Conservation (phyloP, 1,140 invertebrate species). For the Ceratosolen fusciceps region DNA sequence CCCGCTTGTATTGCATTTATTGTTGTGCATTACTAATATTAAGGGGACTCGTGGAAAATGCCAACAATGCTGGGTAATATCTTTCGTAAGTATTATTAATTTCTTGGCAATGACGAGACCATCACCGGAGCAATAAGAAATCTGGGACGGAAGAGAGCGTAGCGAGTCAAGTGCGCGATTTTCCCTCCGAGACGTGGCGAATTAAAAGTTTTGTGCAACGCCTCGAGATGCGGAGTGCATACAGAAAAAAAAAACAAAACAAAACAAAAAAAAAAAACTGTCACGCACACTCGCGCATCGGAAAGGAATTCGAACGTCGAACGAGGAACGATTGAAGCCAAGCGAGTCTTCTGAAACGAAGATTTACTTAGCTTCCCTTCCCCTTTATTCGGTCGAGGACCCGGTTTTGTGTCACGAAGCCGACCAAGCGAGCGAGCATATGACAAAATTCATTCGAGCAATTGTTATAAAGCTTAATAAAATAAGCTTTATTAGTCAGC, state of each 20-base stretch:
- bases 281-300: not conserved
- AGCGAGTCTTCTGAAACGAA: not conserved
- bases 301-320: not conserved
- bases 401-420: not conserved
- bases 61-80: not conserved
- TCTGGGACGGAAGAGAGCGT: not conserved
- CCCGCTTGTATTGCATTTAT: too few species aligned
- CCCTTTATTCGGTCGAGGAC: not conserved
- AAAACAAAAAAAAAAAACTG: too few species aligned
- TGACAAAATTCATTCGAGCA: too few species aligned
- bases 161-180: not conserved
- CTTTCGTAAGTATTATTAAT: not conserved
- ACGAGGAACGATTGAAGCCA: not conserved
- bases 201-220: not conserved
- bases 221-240: not conserved
- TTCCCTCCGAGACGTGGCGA: not conserved
- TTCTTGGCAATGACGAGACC: not conserved
- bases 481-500: not conserved
- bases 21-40: too few species aligned
- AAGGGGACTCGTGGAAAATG: too few species aligned
- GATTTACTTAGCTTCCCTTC: not conserved
- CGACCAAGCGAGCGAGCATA: constrained; percentile 1
- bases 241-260: too few species aligned
- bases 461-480: constrained; percentile 28
- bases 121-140: not conserved